Evolutionary conservation across 1,140 invertebrate species (phyloP), one percentile per base, ranked within the genome.

Genomic region (Ruditapes philippinarum): DNA sequence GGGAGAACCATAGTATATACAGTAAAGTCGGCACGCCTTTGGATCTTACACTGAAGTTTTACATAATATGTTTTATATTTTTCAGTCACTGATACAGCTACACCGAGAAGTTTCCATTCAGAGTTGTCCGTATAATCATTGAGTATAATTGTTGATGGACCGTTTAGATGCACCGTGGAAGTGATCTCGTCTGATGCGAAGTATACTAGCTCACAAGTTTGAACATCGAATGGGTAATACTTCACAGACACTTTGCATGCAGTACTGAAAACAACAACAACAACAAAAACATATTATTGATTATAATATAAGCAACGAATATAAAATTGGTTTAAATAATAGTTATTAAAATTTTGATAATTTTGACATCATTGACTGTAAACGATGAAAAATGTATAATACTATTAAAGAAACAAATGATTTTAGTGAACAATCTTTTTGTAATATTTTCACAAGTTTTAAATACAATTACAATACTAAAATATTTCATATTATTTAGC

Each of bases 191-290:
- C 54, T 4, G 70, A 73, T 31, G 78, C 73, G 25, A 78, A 62
- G n/a, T 78, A 86, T 14, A 36, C 22, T 12, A 86, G 33, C 2
- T 54, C 42, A 49, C 84, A 86, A 28, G 31, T 45, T 38, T 86
- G 84, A 9, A 42, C 36, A 38, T 86, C 84, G 33, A 76, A 86
- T 7, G 84, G 73, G 40, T 62, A 86, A n/a, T 62, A 78, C n/a
- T 31, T n/a, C n/a, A 86, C 65, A 25, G 45, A 12, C 19, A 86
- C 84, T 7, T 62, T 51, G 36, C 84, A 86, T 12, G 42, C 19
- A 12, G 65, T 31, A 42, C 84, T 86, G 84, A 40, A 86, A 70
- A 38, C 1, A n/a, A n/a, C n/a, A n/a, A n/a, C n/a, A n/a, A n/a
- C n/a, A n/a, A n/a, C n/a, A n/a, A n/a, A n/a, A n/a, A n/a, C n/a